phyloP scores from a whole-genome alignment of 1,140 invertebrate genomes.

The Aphelenchoides avenae region DNA sequence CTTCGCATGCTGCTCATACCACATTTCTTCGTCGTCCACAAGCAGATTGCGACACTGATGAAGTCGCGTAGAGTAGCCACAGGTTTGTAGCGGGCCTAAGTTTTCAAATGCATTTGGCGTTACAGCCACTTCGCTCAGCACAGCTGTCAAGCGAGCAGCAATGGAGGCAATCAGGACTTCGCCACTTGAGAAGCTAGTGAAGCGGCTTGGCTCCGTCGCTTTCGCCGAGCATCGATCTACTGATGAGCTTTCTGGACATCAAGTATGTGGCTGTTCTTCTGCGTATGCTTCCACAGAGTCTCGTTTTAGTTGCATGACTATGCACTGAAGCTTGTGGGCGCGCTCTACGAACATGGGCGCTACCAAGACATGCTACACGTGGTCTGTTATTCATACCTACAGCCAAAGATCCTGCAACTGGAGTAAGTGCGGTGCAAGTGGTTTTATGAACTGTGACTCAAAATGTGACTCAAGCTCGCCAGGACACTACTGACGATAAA shows the following conservation, averaged over 20 bases:
- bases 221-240: constrained; percentile 20
- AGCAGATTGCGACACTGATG: background rate
- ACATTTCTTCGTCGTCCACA: constrained; percentile 50
- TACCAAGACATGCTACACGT: constrained; percentile 50
- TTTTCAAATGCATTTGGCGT: constrained; percentile 16
- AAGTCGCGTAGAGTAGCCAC: too few relatives aligned
- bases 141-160: constrained; percentile 24
- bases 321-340: constrained; percentile 50
- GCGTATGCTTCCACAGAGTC: background rate
- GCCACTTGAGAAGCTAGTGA: constrained; percentile 38
- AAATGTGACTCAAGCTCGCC: constrained; percentile 3
- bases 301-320: constrained; percentile 51
- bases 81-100: too few relatives aligned
- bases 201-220: constrained; percentile 39
- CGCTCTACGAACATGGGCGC: constrained; percentile 26
- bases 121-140: background rate
- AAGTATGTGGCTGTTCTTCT: constrained; percentile 4
- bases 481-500: too few relatives aligned
- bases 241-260: constrained; percentile 24
- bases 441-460: constrained; percentile 11
- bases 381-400: constrained; percentile 55
- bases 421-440: constrained; percentile 23
- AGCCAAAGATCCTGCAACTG: constrained; percentile 48
- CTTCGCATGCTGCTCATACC: constrained; percentile 50
- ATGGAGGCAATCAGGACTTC: constrained; percentile 36